Base-by-base conservation (phyloP, 2,888 invertebrate genomes). In the Torymus aiolomorphi region DNA sequence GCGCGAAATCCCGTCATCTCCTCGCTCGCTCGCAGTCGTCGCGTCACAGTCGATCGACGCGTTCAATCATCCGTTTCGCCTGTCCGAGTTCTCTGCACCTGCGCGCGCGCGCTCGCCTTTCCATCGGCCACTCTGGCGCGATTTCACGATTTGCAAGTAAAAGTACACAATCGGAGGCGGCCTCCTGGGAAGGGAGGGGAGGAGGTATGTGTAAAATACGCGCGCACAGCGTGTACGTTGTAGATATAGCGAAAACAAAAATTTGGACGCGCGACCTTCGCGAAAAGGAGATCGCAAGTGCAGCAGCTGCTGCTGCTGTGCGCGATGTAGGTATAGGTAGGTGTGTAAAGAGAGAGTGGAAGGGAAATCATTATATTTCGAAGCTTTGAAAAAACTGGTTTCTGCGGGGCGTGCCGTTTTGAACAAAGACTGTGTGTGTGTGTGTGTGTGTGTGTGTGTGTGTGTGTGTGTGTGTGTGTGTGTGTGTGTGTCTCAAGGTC, bases 131-230 rank as follows among this genome's bases (percentile, higher is more conserved):
- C 74, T 52, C 52, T 5, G 12, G 2, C 4, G 72, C 54, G 74
- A 75, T 75, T 66, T 66, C 74, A 59, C 66, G 74, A 66, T 75
- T 75, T 75, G 66, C 74, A 75, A 75, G 74, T 75, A 75, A 75
- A 75, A 75, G 74, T 75, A 57, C 13, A 67, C 67, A n/a, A 63
- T 61, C n/a, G 42, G 31, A 42, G n/a, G 42, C 51, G 18, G 8
- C 1, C 31, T 31, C 4, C 31, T 2, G 65, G 12, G 65, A n/a
- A 2, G 51, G 18, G 65, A 2, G 31, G 5, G 31, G 31, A 3
- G 4, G 5, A 5, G 0, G 5, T 31, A 31, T 31, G 5, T 31
- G 31, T 31, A 31, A 2, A 31, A 31, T 3, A 31, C 5, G 31
- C 5, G 2, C 2, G 2, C 2, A 31, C 5, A 3, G 31, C 5